Evolutionary conservation across 2,113 vertebrate species (phyloP).

Genomic region (cat (Felis catus)): DNA sequence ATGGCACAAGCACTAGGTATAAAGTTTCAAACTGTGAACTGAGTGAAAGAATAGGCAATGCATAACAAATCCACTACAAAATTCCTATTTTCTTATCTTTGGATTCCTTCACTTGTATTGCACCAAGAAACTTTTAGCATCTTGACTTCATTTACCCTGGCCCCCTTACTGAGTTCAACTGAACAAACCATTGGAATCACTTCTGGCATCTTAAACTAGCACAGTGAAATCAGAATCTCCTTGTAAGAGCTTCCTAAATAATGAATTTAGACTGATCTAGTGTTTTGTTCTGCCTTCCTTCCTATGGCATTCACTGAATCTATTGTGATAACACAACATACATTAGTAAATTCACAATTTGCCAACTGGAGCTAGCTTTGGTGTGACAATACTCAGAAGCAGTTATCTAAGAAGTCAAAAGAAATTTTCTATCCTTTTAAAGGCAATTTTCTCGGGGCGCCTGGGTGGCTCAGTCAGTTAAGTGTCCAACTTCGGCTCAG

Average conservation of each 20-base stretch:
- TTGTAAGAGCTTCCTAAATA: conserved; percentile 7
- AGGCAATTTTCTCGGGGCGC: background rate
- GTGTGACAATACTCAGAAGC: background rate
- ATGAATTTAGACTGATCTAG: background rate
- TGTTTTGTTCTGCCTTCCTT: background rate
- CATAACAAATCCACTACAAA: background rate
- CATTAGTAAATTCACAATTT: conserved; percentile 14
- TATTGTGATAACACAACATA: background rate
- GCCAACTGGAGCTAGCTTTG: background rate
- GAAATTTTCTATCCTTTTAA: conserved; percentile 13
- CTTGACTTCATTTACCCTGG: background rate
- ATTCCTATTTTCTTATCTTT: conserved; percentile 19
- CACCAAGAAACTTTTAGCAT: background rate
- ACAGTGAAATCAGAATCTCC: conserved; percentile 30
- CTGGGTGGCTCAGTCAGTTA: no score
- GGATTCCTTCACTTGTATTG: background rate
- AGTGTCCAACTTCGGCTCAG: no score
- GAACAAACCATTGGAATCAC: background rate
- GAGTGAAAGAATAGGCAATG: background rate
- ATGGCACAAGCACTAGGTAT: background rate
- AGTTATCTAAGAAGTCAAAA: background rate
- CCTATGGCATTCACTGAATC: background rate
- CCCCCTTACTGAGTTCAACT: background rate
- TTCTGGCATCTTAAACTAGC: background rate
- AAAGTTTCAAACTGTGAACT: background rate